Base-by-base conservation (phyloP, 2,113 vertebrate species). In the Syrmaticus mikado region DNA sequence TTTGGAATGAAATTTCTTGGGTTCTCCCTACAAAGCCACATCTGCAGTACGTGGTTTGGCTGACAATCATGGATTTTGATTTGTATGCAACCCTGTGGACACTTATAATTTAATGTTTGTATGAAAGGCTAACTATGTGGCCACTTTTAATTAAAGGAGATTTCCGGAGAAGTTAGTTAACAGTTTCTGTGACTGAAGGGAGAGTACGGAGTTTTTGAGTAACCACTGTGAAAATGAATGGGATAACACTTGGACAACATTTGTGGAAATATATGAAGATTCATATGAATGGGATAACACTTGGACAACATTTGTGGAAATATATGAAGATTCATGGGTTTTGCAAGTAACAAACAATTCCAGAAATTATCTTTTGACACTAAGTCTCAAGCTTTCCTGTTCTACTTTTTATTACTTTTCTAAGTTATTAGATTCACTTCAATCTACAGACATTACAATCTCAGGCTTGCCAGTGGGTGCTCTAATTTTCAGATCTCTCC, bases 41-140 rank as follows among this genome's bases (percentile, higher is more conserved):
- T 94, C 91, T 95, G 82, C 64, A 0, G 82, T 2, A 0, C 94
- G 96, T 93, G 95, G 94, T 96, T 96, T 96, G 96, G 95, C 93
- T 95, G 79, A 87, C 55, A 94, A 52, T 17, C 0, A 1, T 81
- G 50, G 73, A 25, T 92, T 92, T 82, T 90, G 89, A 96, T 94
- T 95, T 94, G 79, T 93, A 89, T 91, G 93, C 87, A 93, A 60
- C 84, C 68, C 68, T 91, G 89, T 96, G 93, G 94, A 96, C 95
- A 92, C 82, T 91, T 89, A 55, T 87, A 85, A 95, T 96, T 93
- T 80, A 52, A 32, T 60, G 72, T 89, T 93, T 79, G 58, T 60
- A n/a, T 72, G 77, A 78, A 83, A 89, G 83, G 82, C 68, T 94
- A 92, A 67, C 89, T 85, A 68, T 93, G 92, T 1, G 89, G 85